phyloP scores from a whole-genome alignment of 2,888 invertebrate genomes.

The Timandra comae region DNA sequence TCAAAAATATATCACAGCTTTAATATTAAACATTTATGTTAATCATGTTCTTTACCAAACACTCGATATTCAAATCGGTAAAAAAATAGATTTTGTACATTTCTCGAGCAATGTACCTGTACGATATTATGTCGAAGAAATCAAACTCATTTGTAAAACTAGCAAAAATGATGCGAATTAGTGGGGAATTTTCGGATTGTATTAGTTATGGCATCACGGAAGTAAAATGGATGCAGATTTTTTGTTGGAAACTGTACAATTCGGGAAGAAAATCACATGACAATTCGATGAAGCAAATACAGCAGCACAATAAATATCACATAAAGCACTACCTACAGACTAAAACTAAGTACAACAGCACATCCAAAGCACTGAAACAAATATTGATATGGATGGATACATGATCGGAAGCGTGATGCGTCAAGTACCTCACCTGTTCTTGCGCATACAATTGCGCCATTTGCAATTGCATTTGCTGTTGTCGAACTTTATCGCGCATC shows the following conservation, averaged over 20 bases:
- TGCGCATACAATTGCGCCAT: conserved; percentile 76
- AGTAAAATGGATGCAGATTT: conserved; percentile 13
- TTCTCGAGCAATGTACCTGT: too few species aligned
- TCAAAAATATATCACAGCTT: conserved; percentile 25
- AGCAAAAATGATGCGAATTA: conserved; percentile 2
- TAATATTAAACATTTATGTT: too few species aligned
- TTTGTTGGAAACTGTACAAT: not conserved
- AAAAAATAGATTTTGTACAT: conserved; percentile 16
- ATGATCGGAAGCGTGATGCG: conserved; percentile 63
- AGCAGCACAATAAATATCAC: conserved; percentile 42
- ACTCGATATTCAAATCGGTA: too few species aligned
- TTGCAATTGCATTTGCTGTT: conserved; percentile 79
- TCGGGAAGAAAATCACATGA: conserved; percentile 24
- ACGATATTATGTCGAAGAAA: too few species aligned
- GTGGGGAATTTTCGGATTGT: conserved; percentile 1
- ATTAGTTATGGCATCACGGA: not conserved
- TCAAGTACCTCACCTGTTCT: conserved; percentile 72
- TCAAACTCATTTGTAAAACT: too few species aligned
- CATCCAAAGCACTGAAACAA: conserved; percentile 66
- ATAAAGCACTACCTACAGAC: conserved; percentile 50
- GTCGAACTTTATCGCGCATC: conserved; percentile 87
- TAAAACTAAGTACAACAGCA: conserved; percentile 75
- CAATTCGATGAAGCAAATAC: conserved; percentile 44
- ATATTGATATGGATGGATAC: conserved; percentile 45
- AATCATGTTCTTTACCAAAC: too few species aligned